A percentile compares a stretch with the other conserved stretches of the same genome.
These are phyloP conservation scores for Heteromormyrus szaboi DNA, from an alignment of 2,797 vertebrate genomes.

Conservation along the genomic window DNA sequence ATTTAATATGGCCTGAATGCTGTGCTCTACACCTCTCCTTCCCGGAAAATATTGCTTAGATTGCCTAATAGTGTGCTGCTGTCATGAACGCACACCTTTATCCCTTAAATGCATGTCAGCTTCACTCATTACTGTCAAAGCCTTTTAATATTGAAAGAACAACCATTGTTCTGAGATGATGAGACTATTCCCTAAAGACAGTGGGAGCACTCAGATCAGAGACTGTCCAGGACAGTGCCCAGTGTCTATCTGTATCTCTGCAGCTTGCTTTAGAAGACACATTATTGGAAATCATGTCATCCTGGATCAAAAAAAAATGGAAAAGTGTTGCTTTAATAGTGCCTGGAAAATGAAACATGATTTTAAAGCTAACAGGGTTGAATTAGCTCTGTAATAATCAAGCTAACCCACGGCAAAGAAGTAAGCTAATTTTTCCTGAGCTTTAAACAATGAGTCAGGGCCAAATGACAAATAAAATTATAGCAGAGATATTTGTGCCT, in stretches of 20 bases:
- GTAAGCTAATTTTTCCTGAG: background rate
- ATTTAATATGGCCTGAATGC: constrained; percentile 52
- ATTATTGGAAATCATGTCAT: constrained; percentile 40
- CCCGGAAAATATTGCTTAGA: constrained; percentile 64
- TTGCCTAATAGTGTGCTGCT: constrained; percentile 58
- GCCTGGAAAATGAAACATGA: background rate
- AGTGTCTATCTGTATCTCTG: constrained; percentile 49
- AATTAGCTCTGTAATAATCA: background rate
- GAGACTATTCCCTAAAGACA: constrained; percentile 35
- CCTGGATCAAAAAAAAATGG: constrained; percentile 54
- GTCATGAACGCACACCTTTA: constrained; percentile 55
- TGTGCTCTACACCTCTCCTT: constrained; percentile 57
- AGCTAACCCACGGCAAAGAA: too few relatives aligned
- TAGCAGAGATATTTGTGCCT: background rate
- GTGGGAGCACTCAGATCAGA: constrained; percentile 39
- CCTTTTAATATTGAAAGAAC: constrained; percentile 45
- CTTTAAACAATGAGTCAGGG: background rate
- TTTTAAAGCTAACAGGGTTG: background rate
- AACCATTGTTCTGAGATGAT: constrained; percentile 42
- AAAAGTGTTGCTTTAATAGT: constrained; percentile 22
- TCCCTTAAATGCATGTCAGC: constrained; percentile 42
- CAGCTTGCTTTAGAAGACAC: constrained; percentile 46
- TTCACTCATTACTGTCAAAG: constrained; percentile 59
- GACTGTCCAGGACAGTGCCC: constrained; percentile 27
- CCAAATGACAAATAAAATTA: background rate